A percentile compares a stretch with the other conserved stretches of the same genome.
phyloP scores from a whole-genome alignment of 1,140 invertebrate genomes.

The Scaptodrosophila lebanonensis region DNA sequence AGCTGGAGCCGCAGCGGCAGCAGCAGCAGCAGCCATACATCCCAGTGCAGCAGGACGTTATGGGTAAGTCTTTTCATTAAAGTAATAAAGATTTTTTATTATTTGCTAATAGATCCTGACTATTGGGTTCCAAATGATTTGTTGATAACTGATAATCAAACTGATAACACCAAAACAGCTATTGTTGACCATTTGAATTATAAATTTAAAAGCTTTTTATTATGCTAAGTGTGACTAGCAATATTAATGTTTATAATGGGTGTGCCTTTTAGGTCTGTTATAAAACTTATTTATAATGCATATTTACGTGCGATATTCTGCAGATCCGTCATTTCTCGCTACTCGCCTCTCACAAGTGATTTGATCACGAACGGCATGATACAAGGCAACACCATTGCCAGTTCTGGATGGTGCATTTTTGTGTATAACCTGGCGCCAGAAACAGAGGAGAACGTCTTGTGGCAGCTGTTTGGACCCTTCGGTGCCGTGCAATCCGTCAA shows the following conservation, averaged over 20 bases:
- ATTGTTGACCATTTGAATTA: too few relatives aligned
- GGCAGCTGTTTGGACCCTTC: conserved; percentile 99
- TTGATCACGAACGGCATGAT: conserved; percentile 91
- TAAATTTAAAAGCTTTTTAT: too few relatives aligned
- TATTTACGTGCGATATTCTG: conserved; percentile 12
- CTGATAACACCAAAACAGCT: too few relatives aligned
- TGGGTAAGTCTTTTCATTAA: conserved; percentile 85
- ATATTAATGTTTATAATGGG: too few relatives aligned
- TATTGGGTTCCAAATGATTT: too few relatives aligned
- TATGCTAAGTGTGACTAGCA: too few relatives aligned
- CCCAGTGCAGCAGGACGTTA: conserved; percentile 88
- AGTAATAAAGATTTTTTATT: background rate
- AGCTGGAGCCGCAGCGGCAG: conserved; percentile 80
- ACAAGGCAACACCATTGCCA: conserved; percentile 88
- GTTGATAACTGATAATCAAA: too few relatives aligned
- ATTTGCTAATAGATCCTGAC: too few relatives aligned
- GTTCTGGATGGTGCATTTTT: conserved; percentile 97
- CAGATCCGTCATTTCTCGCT: conserved; percentile 80
- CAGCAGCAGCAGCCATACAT: conserved; percentile 86
- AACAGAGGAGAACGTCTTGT: conserved; percentile 98
- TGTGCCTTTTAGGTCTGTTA: too few relatives aligned
- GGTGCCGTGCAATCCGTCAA: conserved; percentile 99
- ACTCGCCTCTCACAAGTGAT: conserved; percentile 96
- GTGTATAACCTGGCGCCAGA: conserved; percentile 99
- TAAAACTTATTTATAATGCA: too few relatives aligned